phyloP scores from a whole-genome alignment of 2,113 vertebrate species.

The Psephotus haematonotus region DNA sequence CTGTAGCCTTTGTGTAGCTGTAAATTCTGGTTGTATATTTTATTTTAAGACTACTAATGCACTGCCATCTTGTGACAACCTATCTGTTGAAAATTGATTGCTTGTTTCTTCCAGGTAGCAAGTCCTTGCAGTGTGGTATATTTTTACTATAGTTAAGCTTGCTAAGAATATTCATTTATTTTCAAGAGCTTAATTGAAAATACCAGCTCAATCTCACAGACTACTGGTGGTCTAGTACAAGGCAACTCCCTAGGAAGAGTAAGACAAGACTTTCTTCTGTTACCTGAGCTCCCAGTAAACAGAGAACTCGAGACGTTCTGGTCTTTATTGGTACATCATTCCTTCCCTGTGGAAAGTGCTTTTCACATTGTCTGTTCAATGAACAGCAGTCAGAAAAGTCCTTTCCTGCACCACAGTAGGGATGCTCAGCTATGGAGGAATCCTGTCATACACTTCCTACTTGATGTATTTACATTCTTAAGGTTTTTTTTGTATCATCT shows the following conservation, averaged over 20 bases:
- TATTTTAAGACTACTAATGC: constrained; percentile 1
- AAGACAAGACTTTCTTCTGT: constrained; percentile 72
- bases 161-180: not conserved
- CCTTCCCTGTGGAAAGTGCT: not conserved
- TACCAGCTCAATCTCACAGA: not conserved
- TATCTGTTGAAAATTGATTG: not conserved
- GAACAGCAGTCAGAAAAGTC: not conserved
- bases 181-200: constrained; percentile 4
- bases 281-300: constrained; percentile 53
- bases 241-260: not conserved
- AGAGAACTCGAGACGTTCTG: not conserved
- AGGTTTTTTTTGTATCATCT: not conserved
- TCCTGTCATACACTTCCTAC: not conserved
- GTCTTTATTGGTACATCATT: not conserved
- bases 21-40: not conserved
- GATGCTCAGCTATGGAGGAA: not conserved
- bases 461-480: not conserved
- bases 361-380: not conserved
- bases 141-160: not conserved
- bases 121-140: not conserved
- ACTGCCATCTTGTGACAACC: constrained; percentile 31
- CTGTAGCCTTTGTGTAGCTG: not conserved
- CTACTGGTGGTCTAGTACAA: not conserved
- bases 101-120: not conserved
- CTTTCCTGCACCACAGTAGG: not conserved